Evolutionary conservation across 2,797 vertebrate genomes (phyloP).

Genomic region (Thamnophis elegans): DNA sequence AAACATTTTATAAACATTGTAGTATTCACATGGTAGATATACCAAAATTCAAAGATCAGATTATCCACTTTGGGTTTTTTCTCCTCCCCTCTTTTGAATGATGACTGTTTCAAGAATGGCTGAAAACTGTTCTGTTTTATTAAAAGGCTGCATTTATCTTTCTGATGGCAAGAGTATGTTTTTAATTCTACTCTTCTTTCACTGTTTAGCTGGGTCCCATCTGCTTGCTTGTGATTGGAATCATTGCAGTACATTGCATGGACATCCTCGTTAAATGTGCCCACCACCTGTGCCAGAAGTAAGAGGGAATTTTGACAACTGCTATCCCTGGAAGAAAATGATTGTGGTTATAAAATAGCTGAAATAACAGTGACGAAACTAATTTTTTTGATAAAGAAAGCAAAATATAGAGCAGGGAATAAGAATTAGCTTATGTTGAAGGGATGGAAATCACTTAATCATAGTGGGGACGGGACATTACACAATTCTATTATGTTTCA

Average conservation of each 20-base stretch:
- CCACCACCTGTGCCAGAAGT: constrained; percentile 89
- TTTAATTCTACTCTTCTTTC: constrained; percentile 28
- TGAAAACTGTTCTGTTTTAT: neutral
- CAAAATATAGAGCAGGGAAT: neutral
- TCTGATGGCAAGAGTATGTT: constrained; percentile 55
- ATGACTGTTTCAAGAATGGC: neutral
- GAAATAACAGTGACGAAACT: neutral
- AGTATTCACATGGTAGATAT: neutral
- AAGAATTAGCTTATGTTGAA: neutral
- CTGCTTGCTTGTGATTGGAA: constrained; percentile 87
- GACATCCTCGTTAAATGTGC: constrained; percentile 88
- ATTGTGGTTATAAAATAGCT: neutral
- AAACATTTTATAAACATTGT: too few species aligned
- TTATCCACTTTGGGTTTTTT: neutral
- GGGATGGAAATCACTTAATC: neutral
- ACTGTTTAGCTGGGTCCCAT: constrained; percentile 84
- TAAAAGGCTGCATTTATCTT: constrained; percentile 35
- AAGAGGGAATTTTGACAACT: constrained; percentile 53
- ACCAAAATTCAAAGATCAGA: neutral
- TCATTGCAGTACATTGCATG: constrained; percentile 95
- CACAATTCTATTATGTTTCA: neutral
- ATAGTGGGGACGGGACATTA: neutral
- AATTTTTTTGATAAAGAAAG: neutral
- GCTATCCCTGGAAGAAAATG: neutral
- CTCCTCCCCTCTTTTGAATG: neutral